Conservation (phyloP, 2,113 vertebrate genomes). For the Henicopernis longicauda region DNA sequence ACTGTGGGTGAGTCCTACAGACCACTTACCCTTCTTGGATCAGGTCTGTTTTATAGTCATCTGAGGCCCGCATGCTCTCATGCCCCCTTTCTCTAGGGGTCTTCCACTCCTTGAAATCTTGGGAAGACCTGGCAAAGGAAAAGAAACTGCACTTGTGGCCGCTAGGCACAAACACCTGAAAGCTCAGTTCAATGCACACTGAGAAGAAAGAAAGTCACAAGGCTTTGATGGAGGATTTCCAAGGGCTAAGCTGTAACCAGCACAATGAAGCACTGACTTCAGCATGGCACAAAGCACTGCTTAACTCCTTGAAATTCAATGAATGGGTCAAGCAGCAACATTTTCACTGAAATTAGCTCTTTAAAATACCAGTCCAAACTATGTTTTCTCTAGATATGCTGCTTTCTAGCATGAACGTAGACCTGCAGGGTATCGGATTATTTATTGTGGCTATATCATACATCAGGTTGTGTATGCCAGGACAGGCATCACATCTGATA, state of each 20-base stretch:
- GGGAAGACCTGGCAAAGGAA: background rate
- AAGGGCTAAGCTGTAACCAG: background rate
- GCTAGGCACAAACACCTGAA: background rate
- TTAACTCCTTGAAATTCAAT: background rate
- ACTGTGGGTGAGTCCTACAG: background rate
- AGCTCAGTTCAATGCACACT: background rate
- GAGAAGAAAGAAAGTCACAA: background rate
- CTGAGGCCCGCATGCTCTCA: background rate
- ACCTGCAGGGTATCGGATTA: background rate
- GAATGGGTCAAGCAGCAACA: background rate
- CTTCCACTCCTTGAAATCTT: background rate
- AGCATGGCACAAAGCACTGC: background rate
- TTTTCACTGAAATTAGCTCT: background rate
- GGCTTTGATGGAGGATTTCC: background rate
- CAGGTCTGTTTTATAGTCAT: background rate
- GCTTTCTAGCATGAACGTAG: background rate
- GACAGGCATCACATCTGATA: background rate
- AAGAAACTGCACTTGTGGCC: background rate
- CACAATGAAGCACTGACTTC: background rate
- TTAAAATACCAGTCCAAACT: background rate
- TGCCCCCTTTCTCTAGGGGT: background rate
- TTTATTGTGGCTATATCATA: background rate
- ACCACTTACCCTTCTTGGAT: background rate
- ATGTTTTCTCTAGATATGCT: background rate
- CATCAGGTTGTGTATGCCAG: background rate